Evolutionary conservation across 2,113 vertebrate genomes (phyloP), one percentile per base, ranked within the genome.

Genomic region (Clarias batrachus): DNA sequence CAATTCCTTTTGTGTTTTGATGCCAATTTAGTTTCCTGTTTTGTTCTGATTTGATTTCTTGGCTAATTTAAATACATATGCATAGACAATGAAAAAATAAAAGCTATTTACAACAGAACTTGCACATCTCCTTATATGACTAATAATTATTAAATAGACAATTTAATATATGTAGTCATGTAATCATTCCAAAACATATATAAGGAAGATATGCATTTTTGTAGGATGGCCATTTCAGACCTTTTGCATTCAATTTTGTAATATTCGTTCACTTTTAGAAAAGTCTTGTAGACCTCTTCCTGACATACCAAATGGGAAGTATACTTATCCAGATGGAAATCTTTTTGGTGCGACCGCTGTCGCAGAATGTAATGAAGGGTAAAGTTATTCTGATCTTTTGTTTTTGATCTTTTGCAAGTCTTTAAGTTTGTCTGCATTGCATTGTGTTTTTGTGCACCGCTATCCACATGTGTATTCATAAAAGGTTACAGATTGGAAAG

Each of bases 271-370:
- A 52, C 76, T 78, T 78, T 54, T 78, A 78, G 76, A 41, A 85
- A 89, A 86, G 73, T 19, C 60, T 4, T 91, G 90, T 86, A 81
- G 83, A 5, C 0, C 66, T 16, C 76, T 78, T 78, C 0, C 76
- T 78, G 76, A 78, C 0, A 17, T 78, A 2, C 1, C 76, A 12
- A 78, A 78, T 56, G 76, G 76, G 52, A 59, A 2, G 59, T 91
- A 88, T 85, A n/a, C 25, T 66, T 23, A 17, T 21, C n/a, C 52
- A 54, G 12, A 86, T 23, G 87, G 83, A 81, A 52, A 52, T 63
- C 56, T 54, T 19, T 88, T 88, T 87, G 90, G 90, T 13, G 87
- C 87, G 7, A 65, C 1, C 5, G 37, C 85, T 54, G 77, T 10
- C 41, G 63, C 33, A 3, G 27, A 74, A 19, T 48, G 71, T 89